These are phyloP conservation scores for Emydoidea blandingii DNA, from an alignment of 2,797 vertebrate species.

Conservation along the genomic window DNA sequence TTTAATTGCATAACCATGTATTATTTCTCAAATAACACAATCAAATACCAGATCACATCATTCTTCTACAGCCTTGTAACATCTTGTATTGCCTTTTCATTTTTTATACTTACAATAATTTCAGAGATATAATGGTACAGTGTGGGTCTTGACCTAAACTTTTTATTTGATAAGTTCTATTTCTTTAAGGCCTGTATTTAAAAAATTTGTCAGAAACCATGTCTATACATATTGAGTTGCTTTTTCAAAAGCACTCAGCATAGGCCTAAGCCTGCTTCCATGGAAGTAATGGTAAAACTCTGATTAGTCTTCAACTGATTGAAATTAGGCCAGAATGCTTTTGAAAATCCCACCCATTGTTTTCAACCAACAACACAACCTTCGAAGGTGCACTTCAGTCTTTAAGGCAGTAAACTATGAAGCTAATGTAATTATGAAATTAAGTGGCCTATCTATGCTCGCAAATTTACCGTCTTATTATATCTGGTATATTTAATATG, in stretches of 20 bases:
- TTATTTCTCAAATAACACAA: background rate
- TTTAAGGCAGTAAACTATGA: fast-evolving
- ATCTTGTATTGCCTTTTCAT: background rate
- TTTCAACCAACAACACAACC: background rate
- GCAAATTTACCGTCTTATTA: background rate
- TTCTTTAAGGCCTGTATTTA: background rate
- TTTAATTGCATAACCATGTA: background rate
- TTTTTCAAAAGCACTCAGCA: background rate
- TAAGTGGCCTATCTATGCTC: background rate
- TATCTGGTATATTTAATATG: background rate
- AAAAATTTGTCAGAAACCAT: background rate
- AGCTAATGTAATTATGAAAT: background rate
- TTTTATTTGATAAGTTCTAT: background rate
- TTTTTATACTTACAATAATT: background rate
- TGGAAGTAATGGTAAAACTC: background rate
- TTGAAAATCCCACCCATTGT: background rate
- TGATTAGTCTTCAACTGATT: background rate
- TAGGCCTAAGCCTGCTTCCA: background rate
- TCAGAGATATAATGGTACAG: background rate
- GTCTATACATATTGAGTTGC: background rate
- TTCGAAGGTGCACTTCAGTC: background rate
- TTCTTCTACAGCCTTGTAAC: background rate
- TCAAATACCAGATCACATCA: background rate
- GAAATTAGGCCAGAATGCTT: background rate
- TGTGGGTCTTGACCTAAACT: background rate